Base-by-base conservation (phyloP, 2,888 invertebrate genomes). In the Harpalus rubripes region DNA sequence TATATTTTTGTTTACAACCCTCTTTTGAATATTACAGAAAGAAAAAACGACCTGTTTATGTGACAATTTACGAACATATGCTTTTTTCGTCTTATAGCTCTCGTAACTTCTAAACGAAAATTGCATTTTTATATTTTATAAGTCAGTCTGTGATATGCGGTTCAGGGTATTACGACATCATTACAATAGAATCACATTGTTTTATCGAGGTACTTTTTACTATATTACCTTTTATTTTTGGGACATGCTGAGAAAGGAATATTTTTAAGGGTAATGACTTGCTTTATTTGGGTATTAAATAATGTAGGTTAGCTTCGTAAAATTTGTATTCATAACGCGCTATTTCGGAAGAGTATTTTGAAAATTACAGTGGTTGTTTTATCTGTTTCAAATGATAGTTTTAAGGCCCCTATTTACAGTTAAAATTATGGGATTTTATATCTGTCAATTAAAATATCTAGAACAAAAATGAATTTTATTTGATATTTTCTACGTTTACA, bases 111-210 rank as follows among this genome's bases (percentile, higher is more conserved):
- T 58, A 58, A 78, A 78, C 32, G 78, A 58, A 78, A 78, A 78
- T 78, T 78, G 78, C 78, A 32, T 78, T 78, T 78, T 78, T 78
- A 78, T 78, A 78, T 78, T 78, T 78, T 58, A 78, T 78, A 78
- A 78, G 78, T 78, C 78, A 26, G 32, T 74, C 41, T 74, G 18
- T 41, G 44, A 52, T 56, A 44, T 74, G 74, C 44, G 56, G 59
- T 59, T 26, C 58, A 18, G 12, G 15, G 32, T 32, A 78, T 78
- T 78, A 78, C 15, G 78, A 58, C 78, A 26, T 59, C 78, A 22
- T 78, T 58, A 78, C 58, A 78, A 26, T 78, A 78, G 22, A 78
- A 78, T 32, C 58, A 78, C 78, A 78, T 78, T 78, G 78, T 78
- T 78, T 78, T 78, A 78, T 78, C 78, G 78, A 22, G 52, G 26